Conservation (phyloP, 2,888 invertebrate species). For the Sicus ferrugineus region DNA sequence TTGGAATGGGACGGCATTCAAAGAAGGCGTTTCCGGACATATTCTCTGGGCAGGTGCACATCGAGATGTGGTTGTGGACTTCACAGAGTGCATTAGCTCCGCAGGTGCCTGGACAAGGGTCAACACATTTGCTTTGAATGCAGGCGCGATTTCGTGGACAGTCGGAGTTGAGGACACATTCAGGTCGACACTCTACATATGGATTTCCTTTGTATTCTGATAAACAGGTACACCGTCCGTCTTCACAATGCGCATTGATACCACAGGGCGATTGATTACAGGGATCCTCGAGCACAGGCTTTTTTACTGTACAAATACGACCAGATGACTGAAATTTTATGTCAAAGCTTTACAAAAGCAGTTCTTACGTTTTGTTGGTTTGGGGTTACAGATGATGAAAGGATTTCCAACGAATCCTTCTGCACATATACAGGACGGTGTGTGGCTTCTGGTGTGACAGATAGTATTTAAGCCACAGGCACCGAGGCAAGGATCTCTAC, state of each 20-base stretch:
- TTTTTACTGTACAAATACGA: constrained; percentile 45
- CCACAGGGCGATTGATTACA: constrained; percentile 82
- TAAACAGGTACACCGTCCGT: constrained; percentile 75
- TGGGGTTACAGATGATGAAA: constrained; percentile 65
- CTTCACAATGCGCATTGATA: constrained; percentile 73
- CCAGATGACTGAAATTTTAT: neutral
- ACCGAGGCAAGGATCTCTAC: constrained; percentile 77
- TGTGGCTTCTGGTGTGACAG: constrained; percentile 74
- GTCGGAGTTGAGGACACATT: constrained; percentile 79
- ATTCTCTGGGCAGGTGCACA: constrained; percentile 78
- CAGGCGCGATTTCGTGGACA: constrained; percentile 76
- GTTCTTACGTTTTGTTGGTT: constrained; percentile 57
- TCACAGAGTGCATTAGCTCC: constrained; percentile 81
- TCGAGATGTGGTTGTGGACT: constrained; percentile 80
- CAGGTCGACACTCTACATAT: constrained; percentile 76
- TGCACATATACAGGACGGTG: constrained; percentile 74
- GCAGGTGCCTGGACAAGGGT: constrained; percentile 79
- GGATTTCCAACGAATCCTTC: constrained; percentile 70
- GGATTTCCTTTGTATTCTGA: constrained; percentile 80
- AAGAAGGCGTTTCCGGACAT: constrained; percentile 83
- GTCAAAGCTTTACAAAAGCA: no score
- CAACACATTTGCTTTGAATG: constrained; percentile 75
- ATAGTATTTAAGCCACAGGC: constrained; percentile 73
- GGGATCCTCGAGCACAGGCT: constrained; percentile 63
- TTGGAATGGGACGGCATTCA: constrained; percentile 67